Percentiles rank a stretch among this genome's conserved stretches.
Conservation (phyloP, 2,113 vertebrate genomes). For the Calidris pygmaea region DNA sequence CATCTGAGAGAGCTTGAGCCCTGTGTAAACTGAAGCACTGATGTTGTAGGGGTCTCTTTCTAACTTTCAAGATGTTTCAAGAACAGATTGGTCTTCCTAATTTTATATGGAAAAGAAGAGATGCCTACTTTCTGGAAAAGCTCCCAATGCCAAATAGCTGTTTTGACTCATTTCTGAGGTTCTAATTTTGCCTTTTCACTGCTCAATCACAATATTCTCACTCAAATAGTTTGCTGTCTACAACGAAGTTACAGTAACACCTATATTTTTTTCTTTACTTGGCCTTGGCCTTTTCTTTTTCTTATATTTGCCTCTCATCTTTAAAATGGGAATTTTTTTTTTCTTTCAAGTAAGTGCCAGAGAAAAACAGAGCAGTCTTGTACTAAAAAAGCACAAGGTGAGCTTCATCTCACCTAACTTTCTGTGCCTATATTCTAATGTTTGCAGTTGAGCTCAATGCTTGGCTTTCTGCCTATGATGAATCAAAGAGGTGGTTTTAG, state of each 20-base stretch:
- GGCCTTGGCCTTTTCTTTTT: too few species aligned
- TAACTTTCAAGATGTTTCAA: background rate
- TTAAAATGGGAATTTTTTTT: background rate
- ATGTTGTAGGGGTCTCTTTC: background rate
- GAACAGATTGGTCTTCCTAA: background rate
- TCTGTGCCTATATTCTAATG: background rate
- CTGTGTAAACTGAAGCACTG: background rate
- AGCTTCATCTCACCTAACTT: background rate
- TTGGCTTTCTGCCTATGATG: background rate
- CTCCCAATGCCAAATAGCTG: background rate
- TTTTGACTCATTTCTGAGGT: background rate
- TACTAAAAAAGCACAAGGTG: background rate
- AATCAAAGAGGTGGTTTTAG: background rate
- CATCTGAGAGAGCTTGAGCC: background rate
- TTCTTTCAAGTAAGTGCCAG: background rate
- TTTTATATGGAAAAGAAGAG: background rate
- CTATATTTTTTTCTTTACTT: background rate
- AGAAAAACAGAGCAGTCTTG: background rate
- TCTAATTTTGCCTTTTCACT: background rate
- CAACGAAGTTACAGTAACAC: background rate
- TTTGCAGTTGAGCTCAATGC: background rate
- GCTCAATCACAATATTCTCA: background rate
- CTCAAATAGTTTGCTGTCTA: background rate
- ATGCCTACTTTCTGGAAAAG: background rate
- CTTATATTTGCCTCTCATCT: background rate